Percentiles rank a stretch among this genome's conserved stretches.
These are phyloP conservation scores for Platyscapa corneri DNA, from an alignment of 1,140 invertebrate species.

Conservation along the genomic window DNA sequence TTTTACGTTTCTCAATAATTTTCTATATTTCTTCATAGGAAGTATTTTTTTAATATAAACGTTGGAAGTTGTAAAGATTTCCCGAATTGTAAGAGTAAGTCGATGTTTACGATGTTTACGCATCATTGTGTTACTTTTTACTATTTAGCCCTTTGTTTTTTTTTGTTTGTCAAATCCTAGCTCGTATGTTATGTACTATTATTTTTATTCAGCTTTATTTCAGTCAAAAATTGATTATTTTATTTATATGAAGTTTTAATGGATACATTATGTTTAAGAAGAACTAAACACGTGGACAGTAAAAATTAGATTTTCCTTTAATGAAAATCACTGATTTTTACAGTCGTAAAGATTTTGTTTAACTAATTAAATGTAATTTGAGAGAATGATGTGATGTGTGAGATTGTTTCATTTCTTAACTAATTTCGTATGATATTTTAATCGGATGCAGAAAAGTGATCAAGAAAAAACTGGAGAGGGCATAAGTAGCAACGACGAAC, in stretches of 20 bases:
- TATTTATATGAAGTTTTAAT: too few species aligned
- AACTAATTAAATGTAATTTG: not conserved
- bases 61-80: constrained; percentile 7
- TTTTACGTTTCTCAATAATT: not conserved
- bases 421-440: constrained; percentile 20
- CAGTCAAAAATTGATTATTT: too few species aligned
- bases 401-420: not conserved
- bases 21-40: constrained; percentile 10
- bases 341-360: not conserved
- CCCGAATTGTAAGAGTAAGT: constrained; percentile 40
- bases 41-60: not conserved
- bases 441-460: constrained; percentile 30
- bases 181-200: not conserved
- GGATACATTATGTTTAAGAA: too few species aligned
- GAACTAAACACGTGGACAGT: too few species aligned
- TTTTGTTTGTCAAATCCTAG: not conserved
- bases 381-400: not conserved
- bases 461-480: constrained; percentile 19
- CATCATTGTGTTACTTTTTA: constrained; percentile 1
- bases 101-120: not conserved
- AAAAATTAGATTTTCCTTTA: not conserved
- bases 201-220: too few species aligned
- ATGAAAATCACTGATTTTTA: not conserved
- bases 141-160: not conserved
- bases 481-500: not conserved